Percentiles rank a stretch among this genome's conserved stretches.
Conservation (phyloP, 2,797 vertebrate genomes). For the Cichlasoma orientale region DNA sequence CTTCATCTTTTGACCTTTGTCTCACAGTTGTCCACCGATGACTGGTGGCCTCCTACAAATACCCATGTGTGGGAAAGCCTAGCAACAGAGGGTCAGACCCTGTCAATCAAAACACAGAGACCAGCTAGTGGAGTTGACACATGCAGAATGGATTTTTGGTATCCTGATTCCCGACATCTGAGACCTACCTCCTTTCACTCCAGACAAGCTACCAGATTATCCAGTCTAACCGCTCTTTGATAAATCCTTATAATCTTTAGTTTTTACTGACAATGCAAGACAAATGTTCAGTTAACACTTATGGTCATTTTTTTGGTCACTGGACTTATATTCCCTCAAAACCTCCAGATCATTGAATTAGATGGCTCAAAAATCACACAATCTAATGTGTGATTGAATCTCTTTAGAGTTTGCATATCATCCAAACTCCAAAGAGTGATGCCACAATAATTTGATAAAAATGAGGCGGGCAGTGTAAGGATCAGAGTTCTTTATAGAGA, state of each 20-base stretch:
- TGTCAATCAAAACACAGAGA: conserved; percentile 76
- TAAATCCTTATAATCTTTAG: not conserved
- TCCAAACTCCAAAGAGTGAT: conserved; percentile 19
- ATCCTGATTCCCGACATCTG: conserved; percentile 19
- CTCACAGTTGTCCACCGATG: conserved; percentile 65
- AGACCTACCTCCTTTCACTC: not conserved
- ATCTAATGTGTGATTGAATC: not conserved
- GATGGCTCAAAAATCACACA: not conserved
- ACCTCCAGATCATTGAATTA: not conserved
- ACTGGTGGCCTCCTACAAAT: conserved; percentile 76
- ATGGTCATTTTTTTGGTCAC: not conserved
- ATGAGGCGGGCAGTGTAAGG: conserved; percentile 8
- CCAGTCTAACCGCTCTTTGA: not conserved
- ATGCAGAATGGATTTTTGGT: conserved; percentile 23
- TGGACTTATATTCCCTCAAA: conserved; percentile 5
- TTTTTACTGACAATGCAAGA: not conserved
- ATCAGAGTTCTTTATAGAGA: conserved; percentile 12
- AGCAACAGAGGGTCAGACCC: conserved; percentile 65
- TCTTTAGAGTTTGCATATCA: not conserved
- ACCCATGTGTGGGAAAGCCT: conserved; percentile 75
- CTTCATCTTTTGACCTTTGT: conserved; percentile 73
- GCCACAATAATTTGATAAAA: conserved; percentile 53
- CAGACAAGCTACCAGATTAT: not conserved
- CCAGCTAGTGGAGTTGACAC: conserved; percentile 49
- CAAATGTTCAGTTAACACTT: not conserved